A percentile compares a stretch with the other conserved stretches of the same genome.
Conservation (phyloP, 2,888 invertebrate species). For the Pachymerium ferrugineum region DNA sequence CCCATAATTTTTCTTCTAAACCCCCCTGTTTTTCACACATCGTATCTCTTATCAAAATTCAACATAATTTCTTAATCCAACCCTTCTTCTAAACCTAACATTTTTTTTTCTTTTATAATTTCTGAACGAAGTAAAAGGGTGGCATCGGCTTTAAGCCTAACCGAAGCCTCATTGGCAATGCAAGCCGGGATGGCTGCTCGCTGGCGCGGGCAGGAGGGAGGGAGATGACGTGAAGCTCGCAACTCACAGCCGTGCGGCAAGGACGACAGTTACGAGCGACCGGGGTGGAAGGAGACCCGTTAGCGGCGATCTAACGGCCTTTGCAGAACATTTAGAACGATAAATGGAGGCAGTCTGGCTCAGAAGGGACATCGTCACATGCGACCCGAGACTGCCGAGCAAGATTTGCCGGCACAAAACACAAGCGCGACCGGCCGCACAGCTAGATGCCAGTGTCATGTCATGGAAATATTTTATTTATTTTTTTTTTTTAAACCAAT, state of each 20-base stretch:
- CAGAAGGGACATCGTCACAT: constrained; percentile 29
- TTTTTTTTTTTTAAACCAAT: too few relatives aligned
- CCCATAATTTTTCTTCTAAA: constrained; percentile 17
- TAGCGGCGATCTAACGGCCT: constrained; percentile 32
- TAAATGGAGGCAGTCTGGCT: constrained; percentile 28
- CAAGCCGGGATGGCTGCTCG: constrained; percentile 24
- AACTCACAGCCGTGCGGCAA: constrained; percentile 28
- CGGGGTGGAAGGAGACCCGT: constrained; percentile 32
- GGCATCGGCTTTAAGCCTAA: constrained; percentile 15
- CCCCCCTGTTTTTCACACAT: too few relatives aligned
- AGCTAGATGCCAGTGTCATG: neutral
- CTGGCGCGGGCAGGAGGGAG: constrained; percentile 13
- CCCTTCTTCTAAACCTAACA: too few relatives aligned
- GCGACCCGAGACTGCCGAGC: constrained; percentile 23
- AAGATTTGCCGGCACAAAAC: constrained; percentile 14
- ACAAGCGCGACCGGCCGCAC: constrained; percentile 10
- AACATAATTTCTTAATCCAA: too few relatives aligned
- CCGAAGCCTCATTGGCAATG: constrained; percentile 16
- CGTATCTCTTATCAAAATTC: too few relatives aligned
- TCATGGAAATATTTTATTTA: too few relatives aligned
- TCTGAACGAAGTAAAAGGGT: too few relatives aligned
- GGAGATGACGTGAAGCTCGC: constrained; percentile 30
- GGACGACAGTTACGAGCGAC: constrained; percentile 32
- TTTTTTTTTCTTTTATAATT: too few relatives aligned
- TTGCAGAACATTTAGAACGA: constrained; percentile 30